A percentile compares a stretch with the other conserved stretches of the same genome.
phyloP scores from a whole-genome alignment of 1,140 invertebrate species.

The Ptiloglossa arizonensis region DNA sequence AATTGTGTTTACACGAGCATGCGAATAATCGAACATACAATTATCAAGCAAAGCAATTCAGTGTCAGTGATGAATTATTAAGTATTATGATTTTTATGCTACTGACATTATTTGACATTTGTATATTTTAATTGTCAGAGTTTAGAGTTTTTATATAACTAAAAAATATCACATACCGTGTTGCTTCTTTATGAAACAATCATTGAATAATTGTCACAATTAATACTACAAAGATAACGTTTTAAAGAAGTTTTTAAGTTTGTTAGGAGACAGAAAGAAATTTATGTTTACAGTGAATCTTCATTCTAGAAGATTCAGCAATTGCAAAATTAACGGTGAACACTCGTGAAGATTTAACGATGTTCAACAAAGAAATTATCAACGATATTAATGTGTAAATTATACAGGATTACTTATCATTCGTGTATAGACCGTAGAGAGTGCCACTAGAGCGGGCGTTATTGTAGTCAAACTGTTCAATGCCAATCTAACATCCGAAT shows the following conservation, averaged over 20 bases:
- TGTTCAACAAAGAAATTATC: slow-evolving; percentile 27
- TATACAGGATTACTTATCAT: slow-evolving; percentile 54
- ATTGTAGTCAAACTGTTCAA: slow-evolving; percentile 17
- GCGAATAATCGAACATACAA: neutral
- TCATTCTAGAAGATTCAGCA: slow-evolving; percentile 28
- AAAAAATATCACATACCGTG: neutral
- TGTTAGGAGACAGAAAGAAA: neutral
- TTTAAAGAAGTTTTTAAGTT: neutral
- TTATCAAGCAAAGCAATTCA: neutral
- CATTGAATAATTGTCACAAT: neutral
- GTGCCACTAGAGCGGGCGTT: slow-evolving; percentile 39
- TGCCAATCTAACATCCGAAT: slow-evolving; percentile 11
- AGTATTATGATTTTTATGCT: slow-evolving; percentile 5
- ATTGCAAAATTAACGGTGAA: neutral
- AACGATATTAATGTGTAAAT: slow-evolving; percentile 59
- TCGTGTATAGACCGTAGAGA: slow-evolving; percentile 60
- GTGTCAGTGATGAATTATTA: too few relatives aligned
- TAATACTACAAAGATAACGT: neutral
- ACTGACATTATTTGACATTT: neutral
- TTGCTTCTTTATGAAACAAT: neutral
- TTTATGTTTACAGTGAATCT: neutral
- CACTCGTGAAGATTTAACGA: slow-evolving; percentile 8
- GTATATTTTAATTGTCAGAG: neutral
- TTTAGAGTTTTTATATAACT: neutral
- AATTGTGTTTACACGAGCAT: slow-evolving; percentile 33